Evolutionary conservation across 2,888 invertebrate species (phyloP).

Genomic region (Sepioteuthis lessoniana): DNA sequence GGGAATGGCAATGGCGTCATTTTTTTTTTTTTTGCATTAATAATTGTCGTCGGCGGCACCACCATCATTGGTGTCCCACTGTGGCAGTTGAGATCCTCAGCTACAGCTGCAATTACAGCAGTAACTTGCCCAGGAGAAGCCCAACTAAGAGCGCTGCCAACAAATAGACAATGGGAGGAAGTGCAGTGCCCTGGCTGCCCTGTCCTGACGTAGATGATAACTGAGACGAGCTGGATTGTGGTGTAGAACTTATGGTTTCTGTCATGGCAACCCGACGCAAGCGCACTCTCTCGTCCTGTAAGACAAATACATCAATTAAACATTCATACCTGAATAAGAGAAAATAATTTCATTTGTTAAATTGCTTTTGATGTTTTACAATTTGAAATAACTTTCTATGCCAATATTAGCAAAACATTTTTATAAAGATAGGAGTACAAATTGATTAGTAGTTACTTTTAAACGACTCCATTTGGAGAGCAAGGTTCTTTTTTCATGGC

Average conservation of each 20-base stretch:
- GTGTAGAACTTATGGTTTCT: slow-evolving; percentile 69
- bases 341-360: no score
- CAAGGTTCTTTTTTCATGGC: no score
- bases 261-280: slow-evolving; percentile 72
- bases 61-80: not conserved
- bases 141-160: slow-evolving; percentile 66
- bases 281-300: slow-evolving; percentile 71
- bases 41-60: slow-evolving; percentile 43
- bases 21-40: slow-evolving; percentile 24
- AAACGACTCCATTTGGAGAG: no score
- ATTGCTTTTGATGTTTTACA: no score
- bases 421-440: no score
- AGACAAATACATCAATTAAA: slow-evolving; percentile 24
- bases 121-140: slow-evolving; percentile 65
- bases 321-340: not conserved
- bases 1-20: slow-evolving; percentile 43
- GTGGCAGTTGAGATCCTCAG: slow-evolving; percentile 38
- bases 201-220: slow-evolving; percentile 79
- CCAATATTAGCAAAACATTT: no score
- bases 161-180: slow-evolving; percentile 63
- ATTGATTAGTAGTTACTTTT: no score
- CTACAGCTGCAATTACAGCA: slow-evolving; percentile 58
- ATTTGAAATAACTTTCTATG: no score
- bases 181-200: slow-evolving; percentile 53
- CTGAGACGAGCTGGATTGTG: slow-evolving; percentile 76